Base-by-base conservation (phyloP, 1,140 invertebrate genomes). In the Alviniconcha marisindica region DNA sequence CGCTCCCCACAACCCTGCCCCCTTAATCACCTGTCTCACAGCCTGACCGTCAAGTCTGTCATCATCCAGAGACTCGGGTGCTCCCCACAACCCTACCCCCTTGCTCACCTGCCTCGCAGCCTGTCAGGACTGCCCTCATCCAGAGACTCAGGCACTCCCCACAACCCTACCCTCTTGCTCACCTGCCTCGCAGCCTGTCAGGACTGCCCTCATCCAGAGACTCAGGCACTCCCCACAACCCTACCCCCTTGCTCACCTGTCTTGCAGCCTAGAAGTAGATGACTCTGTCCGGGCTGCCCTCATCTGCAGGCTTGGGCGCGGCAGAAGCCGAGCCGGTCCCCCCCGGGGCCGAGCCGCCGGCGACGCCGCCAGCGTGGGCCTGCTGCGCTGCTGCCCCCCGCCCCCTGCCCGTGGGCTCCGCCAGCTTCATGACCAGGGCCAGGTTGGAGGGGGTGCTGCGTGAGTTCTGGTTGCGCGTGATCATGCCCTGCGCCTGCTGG, bases 351-450 rank as follows among this genome's bases (percentile, higher is more conserved):
- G 74, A n/a, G 1, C 33, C 31, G n/a, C 36, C 51, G 24, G 36
- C 73, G 40, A 14, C 77, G 3, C 31, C 40, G n/a, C 73, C 66
- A 40, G 5, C 48, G 31, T 0, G 60, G 48, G 21, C n/a, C 10
- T 66, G 80, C 36, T 42, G 77, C n/a, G 42, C 79, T 18, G n/a
- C 69, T 38, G 31, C 73, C 28, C 66, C 63, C 42, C 44, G 28
- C 74, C 73, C 80, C 54, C 84, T 86, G 24, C 51, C 56, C 31
- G 74, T 80, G 24, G 88, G 87, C 31, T 90, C 87, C 0, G 89
- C 88, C n/a, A 90, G 80, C 76, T 89, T 89, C 85, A 89, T 88
- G 24, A 90, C 80, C 44, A 60, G 54, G 66, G 86, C 77, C 66
- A 89, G 81, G 42, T 66, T 74, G 10, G 87, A 87, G 1, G 87